Base-by-base conservation (phyloP, 2,797 vertebrate species). In the Bovichtus diacanthus region DNA sequence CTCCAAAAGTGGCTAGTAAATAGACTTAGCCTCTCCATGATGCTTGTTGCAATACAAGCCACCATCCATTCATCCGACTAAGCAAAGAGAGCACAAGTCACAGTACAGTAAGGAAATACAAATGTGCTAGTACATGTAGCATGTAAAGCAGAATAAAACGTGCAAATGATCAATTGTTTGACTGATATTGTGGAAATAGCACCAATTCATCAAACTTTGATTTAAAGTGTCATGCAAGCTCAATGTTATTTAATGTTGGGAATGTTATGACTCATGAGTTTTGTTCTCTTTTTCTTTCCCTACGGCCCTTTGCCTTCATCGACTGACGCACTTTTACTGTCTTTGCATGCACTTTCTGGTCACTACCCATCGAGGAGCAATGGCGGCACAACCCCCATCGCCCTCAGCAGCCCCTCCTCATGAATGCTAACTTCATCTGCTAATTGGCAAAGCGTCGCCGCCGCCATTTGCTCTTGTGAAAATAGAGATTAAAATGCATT, bases 331-430 rank as follows among this genome's bases (percentile, higher is more conserved):
- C 93, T 95, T 34, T 31, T 2, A 9, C 34, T 88, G 93, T 75
- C 85, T 87, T 94, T 93, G 91, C 92, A 93, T 93, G 89, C 88
- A 95, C 95, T 96, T 95, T 96, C 94, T 96, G 95, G 96, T 96
- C 95, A 95, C 93, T 95, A 93, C 93, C 93, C 95, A 94, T 91
- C 81, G 90, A 95, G 93, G 94, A 96, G 95, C 92, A 89, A 92
- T 90, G 56, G 94, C 90, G 92, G 49, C 58, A 82, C 90, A 93
- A 95, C 95, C 92, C 9, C 89, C 91, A 86, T 82, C 67, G 90
- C 85, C 82, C 83, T 86, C 86, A 65, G 58, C 6, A 5, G 12
- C 46, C 29, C 31, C 39, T 6, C 19, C 88, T 88, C 92, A 85
- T 87, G 89, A 93, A 94, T 87, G 90, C 69, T 78, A n/a, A n/a